These are phyloP conservation scores for Clupea harengus DNA, from an alignment of 2,113 vertebrate species.

Conservation along the genomic window DNA sequence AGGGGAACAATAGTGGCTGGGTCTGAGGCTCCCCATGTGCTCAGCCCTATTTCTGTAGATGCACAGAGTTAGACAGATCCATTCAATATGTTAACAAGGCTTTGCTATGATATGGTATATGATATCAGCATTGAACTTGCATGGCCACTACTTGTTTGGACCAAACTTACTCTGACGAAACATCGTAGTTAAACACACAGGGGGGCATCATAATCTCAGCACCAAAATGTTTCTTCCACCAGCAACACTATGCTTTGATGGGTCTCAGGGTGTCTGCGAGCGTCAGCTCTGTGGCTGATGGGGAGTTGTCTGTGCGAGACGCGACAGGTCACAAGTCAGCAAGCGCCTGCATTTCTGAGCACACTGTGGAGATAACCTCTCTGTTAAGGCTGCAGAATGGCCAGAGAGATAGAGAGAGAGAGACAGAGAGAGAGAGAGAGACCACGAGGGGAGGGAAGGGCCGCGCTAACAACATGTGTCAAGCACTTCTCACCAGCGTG, in stretches of 20 bases:
- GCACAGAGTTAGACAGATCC: neutral
- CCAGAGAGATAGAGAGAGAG: neutral
- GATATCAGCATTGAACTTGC: neutral
- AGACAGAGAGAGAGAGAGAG: constrained; percentile 29
- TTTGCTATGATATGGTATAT: neutral
- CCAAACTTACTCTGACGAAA: neutral
- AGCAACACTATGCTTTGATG: neutral
- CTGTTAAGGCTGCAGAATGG: neutral
- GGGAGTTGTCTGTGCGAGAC: neutral
- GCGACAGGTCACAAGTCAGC: constrained; percentile 10
- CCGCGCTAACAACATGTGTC: constrained; percentile 50
- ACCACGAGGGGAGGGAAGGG: neutral
- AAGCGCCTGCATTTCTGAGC: neutral
- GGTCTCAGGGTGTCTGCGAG: neutral
- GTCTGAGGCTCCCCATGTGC: neutral
- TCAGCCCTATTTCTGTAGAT: neutral
- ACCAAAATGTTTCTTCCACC: neutral
- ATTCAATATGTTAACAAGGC: neutral
- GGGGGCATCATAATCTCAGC: neutral
- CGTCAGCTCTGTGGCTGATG: neutral
- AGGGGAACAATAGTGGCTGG: neutral
- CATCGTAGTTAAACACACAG: neutral
- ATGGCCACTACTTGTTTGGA: neutral
- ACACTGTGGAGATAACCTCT: neutral
- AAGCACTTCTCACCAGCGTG: constrained; percentile 44